These are phyloP conservation scores for Eospalax fontanierii DNA, from an alignment of 2,797 vertebrate genomes.

Conservation along the genomic window DNA sequence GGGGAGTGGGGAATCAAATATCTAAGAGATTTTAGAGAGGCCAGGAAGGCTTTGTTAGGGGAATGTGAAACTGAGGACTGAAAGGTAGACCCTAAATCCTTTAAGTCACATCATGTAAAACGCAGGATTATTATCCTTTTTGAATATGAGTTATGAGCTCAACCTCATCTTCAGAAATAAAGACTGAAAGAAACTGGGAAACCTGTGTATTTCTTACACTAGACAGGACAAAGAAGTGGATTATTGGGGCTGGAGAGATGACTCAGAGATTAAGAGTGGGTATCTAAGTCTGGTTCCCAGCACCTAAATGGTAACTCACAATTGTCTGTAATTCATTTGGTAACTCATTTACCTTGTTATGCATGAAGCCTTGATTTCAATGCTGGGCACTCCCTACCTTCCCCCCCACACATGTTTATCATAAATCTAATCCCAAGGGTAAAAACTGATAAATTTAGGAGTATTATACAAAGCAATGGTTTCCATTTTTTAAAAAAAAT, in stretches of 20 bases:
- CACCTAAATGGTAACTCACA: too few species aligned
- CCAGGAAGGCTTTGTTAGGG: background rate
- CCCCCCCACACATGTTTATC: background rate
- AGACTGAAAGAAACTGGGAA: background rate
- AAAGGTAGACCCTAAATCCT: background rate
- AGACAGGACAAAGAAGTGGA: background rate
- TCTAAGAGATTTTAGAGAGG: background rate
- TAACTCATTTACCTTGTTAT: background rate
- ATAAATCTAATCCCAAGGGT: background rate
- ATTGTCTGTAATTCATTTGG: background rate
- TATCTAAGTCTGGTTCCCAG: too few species aligned
- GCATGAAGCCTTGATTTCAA: background rate
- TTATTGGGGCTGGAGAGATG: background rate
- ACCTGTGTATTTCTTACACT: background rate
- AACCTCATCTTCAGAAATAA: background rate
- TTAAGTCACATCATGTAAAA: background rate
- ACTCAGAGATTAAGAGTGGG: too few species aligned
- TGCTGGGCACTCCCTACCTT: background rate
- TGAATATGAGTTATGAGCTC: background rate
- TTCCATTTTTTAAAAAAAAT: constrained; percentile 11
- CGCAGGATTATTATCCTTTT: background rate
- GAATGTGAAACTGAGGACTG: background rate
- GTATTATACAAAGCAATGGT: background rate
- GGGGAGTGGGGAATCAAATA: background rate
- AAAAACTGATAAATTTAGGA: background rate